These are phyloP conservation scores for Frankliniella intonsa DNA, from an alignment of 2,888 invertebrate genomes.

Conservation along the genomic window DNA sequence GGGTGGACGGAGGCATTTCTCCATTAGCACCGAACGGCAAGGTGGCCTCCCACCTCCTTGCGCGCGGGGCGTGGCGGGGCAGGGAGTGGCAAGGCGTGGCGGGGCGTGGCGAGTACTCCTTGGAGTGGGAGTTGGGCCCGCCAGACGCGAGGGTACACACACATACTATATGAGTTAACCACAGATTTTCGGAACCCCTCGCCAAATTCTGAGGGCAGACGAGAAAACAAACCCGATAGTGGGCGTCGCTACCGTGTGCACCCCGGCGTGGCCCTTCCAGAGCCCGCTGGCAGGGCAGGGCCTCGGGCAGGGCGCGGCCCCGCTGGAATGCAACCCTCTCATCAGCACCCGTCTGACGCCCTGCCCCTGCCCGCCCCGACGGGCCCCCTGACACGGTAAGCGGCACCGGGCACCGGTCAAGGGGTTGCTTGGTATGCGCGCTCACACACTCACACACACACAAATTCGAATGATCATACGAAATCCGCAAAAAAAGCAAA, in stretches of 20 bases:
- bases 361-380: too few species aligned
- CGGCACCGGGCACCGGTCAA: too few species aligned
- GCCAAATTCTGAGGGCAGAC: constrained; percentile 4
- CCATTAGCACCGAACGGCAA: background rate
- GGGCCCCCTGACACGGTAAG: too few species aligned
- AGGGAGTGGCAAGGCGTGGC: background rate
- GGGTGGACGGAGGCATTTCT: background rate
- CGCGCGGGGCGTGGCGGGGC: background rate
- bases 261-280: too few species aligned
- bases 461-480: background rate
- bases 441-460: background rate
- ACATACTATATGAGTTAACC: too few species aligned
- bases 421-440: background rate
- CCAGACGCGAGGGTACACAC: too few species aligned
- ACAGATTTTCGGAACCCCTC: background rate
- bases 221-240: background rate
- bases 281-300: background rate
- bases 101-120: background rate
- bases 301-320: background rate
- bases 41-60: background rate
- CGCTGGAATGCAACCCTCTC: background rate
- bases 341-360: background rate
- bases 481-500: too few species aligned
- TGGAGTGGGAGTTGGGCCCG: too few species aligned
- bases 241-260: background rate